Base-by-base conservation (phyloP, 2,888 invertebrate genomes). In the Nomada hirtipes region DNA sequence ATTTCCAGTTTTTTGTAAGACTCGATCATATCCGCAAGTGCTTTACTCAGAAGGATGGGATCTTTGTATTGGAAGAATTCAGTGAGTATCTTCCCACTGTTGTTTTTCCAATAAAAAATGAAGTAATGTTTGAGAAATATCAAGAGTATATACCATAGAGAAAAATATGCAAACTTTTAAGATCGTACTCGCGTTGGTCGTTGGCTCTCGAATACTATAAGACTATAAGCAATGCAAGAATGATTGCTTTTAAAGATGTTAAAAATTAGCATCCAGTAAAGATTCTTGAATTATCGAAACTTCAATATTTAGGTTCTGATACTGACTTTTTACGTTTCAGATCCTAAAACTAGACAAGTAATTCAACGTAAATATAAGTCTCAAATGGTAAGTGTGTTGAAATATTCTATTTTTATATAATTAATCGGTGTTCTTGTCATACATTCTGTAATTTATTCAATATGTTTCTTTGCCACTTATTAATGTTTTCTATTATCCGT, bases 11-110 rank as follows among this genome's bases (percentile, higher is more conserved):
- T 95, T 99, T 99, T 96, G 98, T 99, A 94, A 97, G 99, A 94
- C 96, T 99, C 95, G 98, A 98, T 95, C 99, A 99, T 95, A 99
- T 99, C 95, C 97, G 99, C 95, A 99, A 99, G 95, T 99, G 99
- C 95, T 99, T 99, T 95, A 99, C 99, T 83, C 98, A 98, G 95
- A 99, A 99, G 94, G 99, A 99, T 94, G 99, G 98, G 94, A 98
- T 99, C 94, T 99, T 99, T 96, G 97, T 99, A 93, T 96, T 99
- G 94, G 99, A 99, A 96, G 99, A 99, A 97, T 99, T 97, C 95
- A 99, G 99, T 99, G 96, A 98, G 99, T 97, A 91, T 53, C 29
- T 15, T n/a, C 15, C 47, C 47, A 3, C 13, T 20, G n/a, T 26
- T 13, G 11, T 42, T 1, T 23, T 18, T 20, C 18, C 29, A 4